phyloP scores from a whole-genome alignment of 2,888 invertebrate species.

The Scotopteryx bipunctaria region DNA sequence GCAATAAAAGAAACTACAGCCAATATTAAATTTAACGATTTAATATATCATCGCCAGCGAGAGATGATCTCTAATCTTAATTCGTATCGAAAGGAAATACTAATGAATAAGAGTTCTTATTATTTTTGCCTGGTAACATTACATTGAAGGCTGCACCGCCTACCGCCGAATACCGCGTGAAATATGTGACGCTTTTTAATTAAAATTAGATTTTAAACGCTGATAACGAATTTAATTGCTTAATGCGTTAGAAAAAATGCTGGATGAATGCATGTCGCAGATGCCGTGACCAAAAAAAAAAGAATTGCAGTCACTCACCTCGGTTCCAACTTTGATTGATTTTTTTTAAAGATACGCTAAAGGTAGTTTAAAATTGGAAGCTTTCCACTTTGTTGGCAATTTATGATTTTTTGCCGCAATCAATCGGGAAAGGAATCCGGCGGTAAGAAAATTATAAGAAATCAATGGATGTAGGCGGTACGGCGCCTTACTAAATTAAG shows the following conservation, averaged over 20 bases:
- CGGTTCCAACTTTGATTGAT: too few species aligned
- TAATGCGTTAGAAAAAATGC: conserved; percentile 58
- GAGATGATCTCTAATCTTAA: conserved; percentile 51
- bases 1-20: conserved; percentile 79
- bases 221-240: conserved; percentile 79
- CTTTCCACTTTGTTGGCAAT: conserved; percentile 31
- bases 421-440: conserved; percentile 57
- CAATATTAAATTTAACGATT: conserved; percentile 82
- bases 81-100: conserved; percentile 39
- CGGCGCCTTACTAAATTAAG: conserved; percentile 79
- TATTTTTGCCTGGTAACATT: conserved; percentile 55
- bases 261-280: conserved; percentile 19
- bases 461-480: conserved; percentile 76
- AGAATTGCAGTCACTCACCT: neutral
- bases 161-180: conserved; percentile 78
- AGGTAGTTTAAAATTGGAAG: conserved; percentile 36
- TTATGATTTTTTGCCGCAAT: conserved; percentile 62
- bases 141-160: conserved; percentile 69
- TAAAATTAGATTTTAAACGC: conserved; percentile 76
- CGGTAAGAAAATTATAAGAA: conserved; percentile 76
- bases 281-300: conserved; percentile 7
- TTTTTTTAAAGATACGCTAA: conserved; percentile 10
- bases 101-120: conserved; percentile 51
- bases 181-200: conserved; percentile 82
- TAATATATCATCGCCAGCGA: conserved; percentile 73